Percentiles rank a stretch among this genome's conserved stretches.
These are phyloP conservation scores for Parambassis ranga DNA, from an alignment of 2,797 vertebrate species.

Conservation along the genomic window DNA sequence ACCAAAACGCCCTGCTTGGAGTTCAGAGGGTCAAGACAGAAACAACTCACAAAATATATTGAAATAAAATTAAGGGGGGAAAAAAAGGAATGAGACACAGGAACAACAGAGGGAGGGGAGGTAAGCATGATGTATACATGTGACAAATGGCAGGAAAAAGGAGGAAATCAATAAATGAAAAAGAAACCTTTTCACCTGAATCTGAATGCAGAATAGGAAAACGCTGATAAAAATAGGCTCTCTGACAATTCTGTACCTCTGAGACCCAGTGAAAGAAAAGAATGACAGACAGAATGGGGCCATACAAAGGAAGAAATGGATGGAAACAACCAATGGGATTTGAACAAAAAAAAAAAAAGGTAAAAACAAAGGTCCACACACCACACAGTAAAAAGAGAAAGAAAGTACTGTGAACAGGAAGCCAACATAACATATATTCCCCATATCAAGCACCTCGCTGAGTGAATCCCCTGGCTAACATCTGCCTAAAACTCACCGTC, in stretches of 20 bases:
- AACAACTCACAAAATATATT: conserved; percentile 7
- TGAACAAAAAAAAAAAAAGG: conserved; percentile 46
- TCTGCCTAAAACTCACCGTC: conserved; percentile 85
- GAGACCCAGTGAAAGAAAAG: conserved; percentile 75
- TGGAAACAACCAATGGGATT: conserved; percentile 23
- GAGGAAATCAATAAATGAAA: conserved; percentile 32
- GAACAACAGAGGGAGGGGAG: conserved; percentile 43
- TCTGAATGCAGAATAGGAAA: conserved; percentile 97
- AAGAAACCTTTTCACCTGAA: conserved; percentile 88
- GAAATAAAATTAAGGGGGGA: conserved; percentile 10
- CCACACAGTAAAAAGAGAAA: conserved; percentile 57
- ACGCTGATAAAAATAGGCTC: conserved; percentile 96
- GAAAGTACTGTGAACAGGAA: conserved; percentile 43
- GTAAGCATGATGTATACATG: conserved; percentile 13
- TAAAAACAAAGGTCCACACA: conserved; percentile 64
- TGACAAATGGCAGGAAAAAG: conserved; percentile 35
- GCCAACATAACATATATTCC: conserved; percentile 11
- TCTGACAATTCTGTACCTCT: conserved; percentile 93
- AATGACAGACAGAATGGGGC: conserved; percentile 49
- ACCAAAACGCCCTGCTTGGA: too few relatives aligned
- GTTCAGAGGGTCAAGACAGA: too few relatives aligned
- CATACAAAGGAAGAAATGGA: conserved; percentile 46
- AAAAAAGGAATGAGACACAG: background rate
- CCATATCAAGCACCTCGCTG: background rate
- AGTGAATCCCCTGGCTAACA: conserved; percentile 1